A percentile compares a stretch with the other conserved stretches of the same genome.
phyloP scores from a whole-genome alignment of 2,113 vertebrate genomes.

The Petrocephalus microphthalmus region DNA sequence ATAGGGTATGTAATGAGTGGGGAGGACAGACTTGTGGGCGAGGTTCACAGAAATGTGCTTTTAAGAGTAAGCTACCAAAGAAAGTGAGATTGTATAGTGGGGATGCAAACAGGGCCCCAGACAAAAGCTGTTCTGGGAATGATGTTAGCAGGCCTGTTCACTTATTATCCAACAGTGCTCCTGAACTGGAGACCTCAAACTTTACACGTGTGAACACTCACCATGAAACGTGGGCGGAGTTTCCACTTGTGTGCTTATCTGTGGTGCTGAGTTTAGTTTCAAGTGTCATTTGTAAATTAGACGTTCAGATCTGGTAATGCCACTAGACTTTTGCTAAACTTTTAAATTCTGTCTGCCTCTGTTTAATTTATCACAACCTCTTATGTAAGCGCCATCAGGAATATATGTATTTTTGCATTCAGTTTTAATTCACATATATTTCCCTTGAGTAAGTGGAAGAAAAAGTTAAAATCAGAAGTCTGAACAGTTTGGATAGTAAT shows the following conservation, averaged over 20 bases:
- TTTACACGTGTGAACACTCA: background rate
- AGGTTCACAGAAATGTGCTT: background rate
- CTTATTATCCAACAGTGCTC: background rate
- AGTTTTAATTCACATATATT: constrained; percentile 14
- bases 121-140: background rate
- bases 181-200: background rate
- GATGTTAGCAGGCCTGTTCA: background rate
- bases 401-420: background rate
- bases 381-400: background rate
- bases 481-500: constrained; percentile 8
- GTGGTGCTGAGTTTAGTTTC: constrained; percentile 6
- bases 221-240: background rate
- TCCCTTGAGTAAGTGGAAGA: background rate
- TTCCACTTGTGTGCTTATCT: constrained; percentile 3
- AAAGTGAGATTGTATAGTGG: background rate
- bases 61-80: constrained; percentile 1
- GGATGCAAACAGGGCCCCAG: background rate
- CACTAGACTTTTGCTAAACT: background rate
- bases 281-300: constrained; percentile 9
- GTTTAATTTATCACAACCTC: background rate
- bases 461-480: constrained; percentile 8
- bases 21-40: background rate
- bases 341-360: background rate
- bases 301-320: background rate
- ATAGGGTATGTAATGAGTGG: background rate